phyloP scores from a whole-genome alignment of 2,888 invertebrate species.

The Polyploca ridens region DNA sequence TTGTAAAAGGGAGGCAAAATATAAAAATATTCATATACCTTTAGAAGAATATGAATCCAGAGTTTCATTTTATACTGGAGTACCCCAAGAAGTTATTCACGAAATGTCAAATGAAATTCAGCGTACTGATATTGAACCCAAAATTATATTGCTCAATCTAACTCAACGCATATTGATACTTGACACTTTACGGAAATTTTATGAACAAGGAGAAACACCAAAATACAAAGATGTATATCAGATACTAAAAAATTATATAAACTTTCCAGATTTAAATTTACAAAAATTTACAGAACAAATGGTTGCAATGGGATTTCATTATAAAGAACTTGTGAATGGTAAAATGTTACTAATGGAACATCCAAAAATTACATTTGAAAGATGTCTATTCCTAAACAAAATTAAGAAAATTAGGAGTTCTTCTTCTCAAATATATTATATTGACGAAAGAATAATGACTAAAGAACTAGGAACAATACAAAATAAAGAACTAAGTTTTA shows the following conservation, averaged over 20 bases:
- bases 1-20: slow-evolving; percentile 43
- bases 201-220: slow-evolving; percentile 22
- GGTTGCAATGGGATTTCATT: slow-evolving; percentile 40
- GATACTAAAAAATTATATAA: slow-evolving; percentile 16
- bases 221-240: slow-evolving; percentile 28
- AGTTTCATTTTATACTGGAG: slow-evolving; percentile 44
- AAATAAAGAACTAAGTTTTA: slow-evolving; percentile 29
- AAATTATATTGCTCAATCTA: slow-evolving; percentile 27
- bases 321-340: slow-evolving; percentile 34
- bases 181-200: slow-evolving; percentile 31
- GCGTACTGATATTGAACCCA: slow-evolving; percentile 9
- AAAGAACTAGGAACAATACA: slow-evolving; percentile 8
- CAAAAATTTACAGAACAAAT: slow-evolving; percentile 28
- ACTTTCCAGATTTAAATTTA: slow-evolving; percentile 18
- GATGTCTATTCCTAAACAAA: slow-evolving; percentile 51
- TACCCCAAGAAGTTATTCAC: slow-evolving; percentile 25
- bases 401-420: slow-evolving; percentile 39
- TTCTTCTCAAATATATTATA: slow-evolving; percentile 45
- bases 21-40: slow-evolving; percentile 32
- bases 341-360: slow-evolving; percentile 50
- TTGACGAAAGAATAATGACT: slow-evolving; percentile 53
- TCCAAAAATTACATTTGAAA: slow-evolving; percentile 52
- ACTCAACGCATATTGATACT: slow-evolving; percentile 34
- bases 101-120: slow-evolving; percentile 20
- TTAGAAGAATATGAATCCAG: slow-evolving; percentile 40